Base-by-base conservation (phyloP, 1,140 invertebrate genomes). In the Copidosoma floridanum region DNA sequence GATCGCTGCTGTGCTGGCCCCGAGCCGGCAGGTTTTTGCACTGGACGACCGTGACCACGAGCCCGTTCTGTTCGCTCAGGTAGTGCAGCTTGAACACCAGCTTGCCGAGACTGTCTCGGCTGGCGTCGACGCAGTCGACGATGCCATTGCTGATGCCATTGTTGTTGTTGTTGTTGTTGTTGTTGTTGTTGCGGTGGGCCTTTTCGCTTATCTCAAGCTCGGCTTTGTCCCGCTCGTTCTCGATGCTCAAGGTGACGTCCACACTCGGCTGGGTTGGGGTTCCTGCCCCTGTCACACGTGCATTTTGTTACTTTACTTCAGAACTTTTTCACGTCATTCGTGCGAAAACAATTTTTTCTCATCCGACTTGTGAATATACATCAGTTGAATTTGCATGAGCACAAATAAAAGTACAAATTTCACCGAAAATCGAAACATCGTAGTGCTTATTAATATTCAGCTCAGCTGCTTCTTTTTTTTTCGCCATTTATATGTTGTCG, bases 41-140 rank as follows among this genome's bases (percentile, higher is more conserved):
- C 50, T 89, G 90, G 5, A 95, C 88, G 48, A 98, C 93, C 0
- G 90, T 95, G 2, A 98, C 93, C 56, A 94, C 88, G 50, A 98
- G 81, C 1, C 94, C 92, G 67, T 88, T 93, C 70, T 95, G 93
- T 68, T 95, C 92, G 46, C 85, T 84, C 68, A 93, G 87, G 77
- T 95, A 97, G 81, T 90, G 87, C 37, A 95, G 71, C 72, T 92
- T 92, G 71, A 94, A 97, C 60, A 94, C 86, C 59, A 97, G 79
- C 53, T 91, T 89, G 1, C 95, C 95, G 43, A 97, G 84, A 53
- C 75, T 84, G 57, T 84, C 85, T 1, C 80, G 23, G 7, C 16
- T 35, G 3, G 80, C 76, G 20, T 82, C 82, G 2, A 74, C 46
- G 27, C 65, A 66, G 24, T 73, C 69, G 7, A 59, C 65, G n/a